Percentiles rank a stretch among this genome's conserved stretches.
Conservation (phyloP, 2,797 vertebrate genomes). For the Spondyliosoma cantharus region DNA sequence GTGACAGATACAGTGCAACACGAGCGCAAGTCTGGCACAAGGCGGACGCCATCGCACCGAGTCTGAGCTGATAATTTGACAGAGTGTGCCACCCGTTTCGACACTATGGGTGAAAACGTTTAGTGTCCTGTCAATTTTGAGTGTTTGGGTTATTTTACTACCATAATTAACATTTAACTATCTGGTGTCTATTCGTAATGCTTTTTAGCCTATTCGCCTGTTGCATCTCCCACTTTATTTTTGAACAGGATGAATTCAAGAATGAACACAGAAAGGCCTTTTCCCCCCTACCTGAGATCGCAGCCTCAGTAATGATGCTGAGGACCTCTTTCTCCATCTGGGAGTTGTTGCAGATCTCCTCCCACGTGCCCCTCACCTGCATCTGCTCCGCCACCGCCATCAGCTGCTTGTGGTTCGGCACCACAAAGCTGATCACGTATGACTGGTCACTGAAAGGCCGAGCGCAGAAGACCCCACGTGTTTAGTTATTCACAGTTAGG, state of each 20-base stretch:
- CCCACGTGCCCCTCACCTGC: conserved; percentile 88
- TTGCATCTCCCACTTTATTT: background rate
- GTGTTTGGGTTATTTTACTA: no score
- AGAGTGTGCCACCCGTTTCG: background rate
- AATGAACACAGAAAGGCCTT: background rate
- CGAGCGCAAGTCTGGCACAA: conserved; percentile 16
- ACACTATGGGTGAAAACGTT: no score
- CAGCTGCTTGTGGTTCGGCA: conserved; percentile 96
- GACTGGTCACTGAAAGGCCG: conserved; percentile 90
- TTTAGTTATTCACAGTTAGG: background rate
- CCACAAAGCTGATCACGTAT: conserved; percentile 96
- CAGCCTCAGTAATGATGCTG: conserved; percentile 91
- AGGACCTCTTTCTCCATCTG: conserved; percentile 94
- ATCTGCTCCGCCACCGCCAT: conserved; percentile 87
- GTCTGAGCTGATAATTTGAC: conserved; percentile 11
- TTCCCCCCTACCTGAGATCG: conserved; percentile 85
- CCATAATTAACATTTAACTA: no score
- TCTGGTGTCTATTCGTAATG: no score
- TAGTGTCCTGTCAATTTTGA: no score
- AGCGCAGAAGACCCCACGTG: background rate
- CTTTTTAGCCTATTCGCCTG: no score
- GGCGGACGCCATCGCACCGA: background rate
- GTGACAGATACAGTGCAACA: conserved; percentile 5
- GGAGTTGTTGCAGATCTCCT: conserved; percentile 92
- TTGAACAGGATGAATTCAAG: background rate